Percentiles rank a stretch among this genome's conserved stretches.
Evolutionary conservation across 2,113 vertebrate species (phyloP).

Genomic region (Oplegnathus fasciatus): DNA sequence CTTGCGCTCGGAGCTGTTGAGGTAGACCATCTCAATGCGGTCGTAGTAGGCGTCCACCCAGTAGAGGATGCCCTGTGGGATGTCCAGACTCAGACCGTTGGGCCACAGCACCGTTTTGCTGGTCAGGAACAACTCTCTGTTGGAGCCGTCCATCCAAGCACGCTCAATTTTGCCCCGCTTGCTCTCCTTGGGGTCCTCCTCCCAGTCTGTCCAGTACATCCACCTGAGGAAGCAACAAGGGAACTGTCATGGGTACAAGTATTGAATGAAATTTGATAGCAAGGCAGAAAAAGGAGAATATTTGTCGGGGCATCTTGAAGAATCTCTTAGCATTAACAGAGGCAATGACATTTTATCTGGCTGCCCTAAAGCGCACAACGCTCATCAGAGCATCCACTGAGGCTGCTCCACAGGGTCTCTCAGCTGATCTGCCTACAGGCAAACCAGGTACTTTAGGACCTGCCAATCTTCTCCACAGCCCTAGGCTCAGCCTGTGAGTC

Average conservation of each 20-base stretch:
- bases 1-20: conserved; percentile 94
- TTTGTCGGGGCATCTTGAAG: conserved; percentile 3
- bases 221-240: conserved; percentile 84
- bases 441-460: conserved; percentile 28
- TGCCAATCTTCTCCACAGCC: conserved; percentile 41
- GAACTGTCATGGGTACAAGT: not conserved
- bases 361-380: conserved; percentile 12
- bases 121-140: conserved; percentile 93
- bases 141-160: conserved; percentile 98
- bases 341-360: conserved; percentile 25
- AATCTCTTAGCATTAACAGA: conserved; percentile 6
- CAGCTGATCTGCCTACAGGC: conserved; percentile 29
- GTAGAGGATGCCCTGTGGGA: conserved; percentile 93
- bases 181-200: conserved; percentile 98
- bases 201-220: conserved; percentile 99
- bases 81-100: conserved; percentile 96
- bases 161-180: conserved; percentile 96
- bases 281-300: not conserved
- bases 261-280: not conserved
- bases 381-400: conserved; percentile 1
- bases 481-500: not conserved
- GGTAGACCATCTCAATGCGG: conserved; percentile 96
- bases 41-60: conserved; percentile 99
- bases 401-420: conserved; percentile 1
- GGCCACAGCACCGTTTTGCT: conserved; percentile 98